A percentile compares a stretch with the other conserved stretches of the same genome.
phyloP scores from a whole-genome alignment of 1,140 invertebrate genomes.

The Homarus americanus region DNA sequence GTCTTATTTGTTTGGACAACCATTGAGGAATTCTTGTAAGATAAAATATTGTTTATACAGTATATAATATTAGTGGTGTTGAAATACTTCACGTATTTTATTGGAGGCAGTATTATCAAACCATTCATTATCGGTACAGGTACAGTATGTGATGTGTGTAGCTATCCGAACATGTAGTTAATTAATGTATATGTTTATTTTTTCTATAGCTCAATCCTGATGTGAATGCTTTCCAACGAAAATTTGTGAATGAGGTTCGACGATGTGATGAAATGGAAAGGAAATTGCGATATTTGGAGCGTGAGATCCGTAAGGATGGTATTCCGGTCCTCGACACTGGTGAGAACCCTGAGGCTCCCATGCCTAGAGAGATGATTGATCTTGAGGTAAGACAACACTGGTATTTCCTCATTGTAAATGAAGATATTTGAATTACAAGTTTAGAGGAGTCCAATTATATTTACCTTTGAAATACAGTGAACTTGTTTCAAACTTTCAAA shows the following conservation, averaged over 20 bases:
- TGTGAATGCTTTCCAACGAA: conserved; percentile 92
- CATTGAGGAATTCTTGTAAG: too few relatives aligned
- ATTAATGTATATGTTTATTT: background rate
- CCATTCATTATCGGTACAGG: background rate
- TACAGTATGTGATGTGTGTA: background rate
- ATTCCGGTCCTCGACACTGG: conserved; percentile 89
- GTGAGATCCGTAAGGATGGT: conserved; percentile 96
- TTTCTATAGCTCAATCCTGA: conserved; percentile 86
- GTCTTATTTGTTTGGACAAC: too few relatives aligned
- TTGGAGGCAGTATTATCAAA: background rate
- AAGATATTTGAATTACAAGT: too few relatives aligned
- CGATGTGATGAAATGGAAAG: conserved; percentile 96
- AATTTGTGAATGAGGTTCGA: conserved; percentile 94
- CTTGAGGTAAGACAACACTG: conserved; percentile 85
- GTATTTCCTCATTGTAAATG: background rate
- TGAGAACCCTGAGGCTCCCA: conserved; percentile 93
- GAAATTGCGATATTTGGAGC: conserved; percentile 95
- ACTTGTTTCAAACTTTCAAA: too few relatives aligned
- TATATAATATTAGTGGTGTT: too few relatives aligned
- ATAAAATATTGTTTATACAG: too few relatives aligned
- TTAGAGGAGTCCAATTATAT: background rate
- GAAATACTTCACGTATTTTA: too few relatives aligned
- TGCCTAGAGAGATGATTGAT: conserved; percentile 97
- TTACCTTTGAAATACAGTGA: background rate
- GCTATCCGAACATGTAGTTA: too few relatives aligned